These are phyloP conservation scores for Ophonus ardosiacus DNA, from an alignment of 2,888 invertebrate species.

Conservation along the genomic window DNA sequence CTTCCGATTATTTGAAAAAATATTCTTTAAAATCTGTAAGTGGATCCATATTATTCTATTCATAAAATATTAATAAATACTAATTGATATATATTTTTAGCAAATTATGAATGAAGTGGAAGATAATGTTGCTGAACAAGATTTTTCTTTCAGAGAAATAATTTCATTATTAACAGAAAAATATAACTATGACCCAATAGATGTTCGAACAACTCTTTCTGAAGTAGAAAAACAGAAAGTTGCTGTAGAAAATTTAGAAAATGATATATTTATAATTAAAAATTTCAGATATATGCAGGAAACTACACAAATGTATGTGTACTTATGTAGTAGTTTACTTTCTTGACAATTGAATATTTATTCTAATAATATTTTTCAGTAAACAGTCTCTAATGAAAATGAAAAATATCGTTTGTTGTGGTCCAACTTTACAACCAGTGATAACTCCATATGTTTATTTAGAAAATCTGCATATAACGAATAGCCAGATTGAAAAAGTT, in stretches of 20 bases:
- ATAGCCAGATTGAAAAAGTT: constrained; percentile 18
- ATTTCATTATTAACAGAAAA: constrained; percentile 40
- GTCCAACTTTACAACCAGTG: constrained; percentile 52
- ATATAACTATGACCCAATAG: not conserved
- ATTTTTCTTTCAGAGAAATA: constrained; percentile 29
- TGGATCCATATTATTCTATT: not conserved
- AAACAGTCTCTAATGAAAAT: constrained; percentile 1
- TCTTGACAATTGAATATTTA: too few relatives aligned
- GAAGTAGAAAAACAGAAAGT: constrained; percentile 41
- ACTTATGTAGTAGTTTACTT: not conserved
- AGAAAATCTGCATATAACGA: constrained; percentile 23
- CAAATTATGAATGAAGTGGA: constrained; percentile 35
- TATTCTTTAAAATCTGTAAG: constrained; percentile 47
- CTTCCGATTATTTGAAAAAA: constrained; percentile 22
- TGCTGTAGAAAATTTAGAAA: constrained; percentile 52
- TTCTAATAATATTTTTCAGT: constrained; percentile 8
- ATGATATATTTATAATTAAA: constrained; percentile 41
- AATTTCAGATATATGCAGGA: constrained; percentile 31
- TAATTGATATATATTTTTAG: constrained; percentile 38
- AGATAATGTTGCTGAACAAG: not conserved
- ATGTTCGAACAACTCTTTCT: not conserved
- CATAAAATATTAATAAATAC: not conserved
- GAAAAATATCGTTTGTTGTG: constrained; percentile 45
- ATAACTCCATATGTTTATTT: constrained; percentile 39
- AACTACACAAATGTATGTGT: constrained; percentile 33